Evolutionary conservation across 1,140 invertebrate genomes (phyloP).

Genomic region (Nomia melanderi): DNA sequence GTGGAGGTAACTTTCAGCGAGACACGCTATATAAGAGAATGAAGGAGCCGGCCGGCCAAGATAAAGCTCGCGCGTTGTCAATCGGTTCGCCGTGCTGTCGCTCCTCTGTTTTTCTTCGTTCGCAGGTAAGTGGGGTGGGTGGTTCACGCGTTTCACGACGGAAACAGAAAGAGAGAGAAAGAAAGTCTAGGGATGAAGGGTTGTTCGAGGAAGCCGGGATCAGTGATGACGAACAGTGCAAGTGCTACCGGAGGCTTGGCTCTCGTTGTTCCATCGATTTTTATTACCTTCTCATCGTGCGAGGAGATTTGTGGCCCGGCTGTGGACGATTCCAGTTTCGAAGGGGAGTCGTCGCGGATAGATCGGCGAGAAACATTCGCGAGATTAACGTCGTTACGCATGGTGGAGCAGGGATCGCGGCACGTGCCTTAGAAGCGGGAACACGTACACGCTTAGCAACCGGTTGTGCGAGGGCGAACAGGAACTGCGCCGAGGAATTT

Average conservation of each 20-base stretch:
- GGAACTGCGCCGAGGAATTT: slow-evolving; percentile 45
- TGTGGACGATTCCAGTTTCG: slow-evolving; percentile 10
- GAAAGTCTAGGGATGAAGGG: too few species aligned
- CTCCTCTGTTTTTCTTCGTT: slow-evolving; percentile 66
- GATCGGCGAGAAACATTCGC: slow-evolving; percentile 28
- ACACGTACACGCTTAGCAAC: too few species aligned
- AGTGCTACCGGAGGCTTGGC: slow-evolving; percentile 3
- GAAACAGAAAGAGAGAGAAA: neutral
- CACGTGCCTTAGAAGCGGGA: slow-evolving; percentile 52
- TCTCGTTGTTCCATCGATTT: neutral
- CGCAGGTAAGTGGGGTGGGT: slow-evolving; percentile 68
- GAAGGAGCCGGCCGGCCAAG: slow-evolving; percentile 72
- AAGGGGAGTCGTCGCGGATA: too few species aligned
- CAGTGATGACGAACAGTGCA: slow-evolving; percentile 37
- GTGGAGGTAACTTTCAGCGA: slow-evolving; percentile 79
- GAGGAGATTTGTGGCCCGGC: too few species aligned
- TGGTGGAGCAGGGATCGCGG: slow-evolving; percentile 45
- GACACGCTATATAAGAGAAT: slow-evolving; percentile 79
- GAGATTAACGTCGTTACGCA: slow-evolving; percentile 56
- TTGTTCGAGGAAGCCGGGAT: neutral
- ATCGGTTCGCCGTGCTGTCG: slow-evolving; percentile 68
- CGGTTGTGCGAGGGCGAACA: slow-evolving; percentile 42
- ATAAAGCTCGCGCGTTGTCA: slow-evolving; percentile 78
- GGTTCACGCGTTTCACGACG: neutral
- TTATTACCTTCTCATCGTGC: too few species aligned